Base-by-base conservation (phyloP, 2,113 vertebrate genomes). In the Mesitornis unicolor region DNA sequence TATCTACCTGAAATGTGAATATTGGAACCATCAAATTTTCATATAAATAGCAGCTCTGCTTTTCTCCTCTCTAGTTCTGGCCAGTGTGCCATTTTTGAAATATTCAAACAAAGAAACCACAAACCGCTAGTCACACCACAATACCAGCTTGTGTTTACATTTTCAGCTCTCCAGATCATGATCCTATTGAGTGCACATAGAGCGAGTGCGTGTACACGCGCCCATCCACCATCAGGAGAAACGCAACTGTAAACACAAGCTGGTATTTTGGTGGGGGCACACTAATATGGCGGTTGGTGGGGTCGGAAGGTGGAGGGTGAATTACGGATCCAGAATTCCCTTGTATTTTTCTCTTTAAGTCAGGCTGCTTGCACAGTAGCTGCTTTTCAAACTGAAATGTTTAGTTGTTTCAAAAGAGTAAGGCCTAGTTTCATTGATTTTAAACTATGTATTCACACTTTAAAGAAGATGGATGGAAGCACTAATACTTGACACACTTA, bases 131-230 rank as follows among this genome's bases (percentile, higher is more conserved):
- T 97, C 98, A 98, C 98, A 98, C 98, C 98, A 98, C 96, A 98
- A 98, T 98, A 98, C 97, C 98, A 98, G 98, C 98, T 98, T 98
- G 98, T 98, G 98, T 98, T 98, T 98, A 98, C 98, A 91, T 98
- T 98, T 98, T 97, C 98, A 98, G 98, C 98, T 98, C 98, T 98
- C 98, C 98, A 98, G 98, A 98, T 98, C 98, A 98, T 96, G 98
- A 98, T 98, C 98, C 98, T 95, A 97, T 98, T 98, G 98, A 98
- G 98, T 96, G 98, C 98, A 98, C 98, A 98, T 98, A 98, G 98
- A 98, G 98, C 94, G 96, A 97, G 98, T 97, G 98, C 98, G 96
- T 93, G 98, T 97, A 96, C 98, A 95, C 92, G 98, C 97, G 97
- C 98, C 97, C 96, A 97, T 98, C 98, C 98, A 97, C 98, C 98